Conservation (phyloP, 1,140 invertebrate genomes). For the Diprion similis region DNA sequence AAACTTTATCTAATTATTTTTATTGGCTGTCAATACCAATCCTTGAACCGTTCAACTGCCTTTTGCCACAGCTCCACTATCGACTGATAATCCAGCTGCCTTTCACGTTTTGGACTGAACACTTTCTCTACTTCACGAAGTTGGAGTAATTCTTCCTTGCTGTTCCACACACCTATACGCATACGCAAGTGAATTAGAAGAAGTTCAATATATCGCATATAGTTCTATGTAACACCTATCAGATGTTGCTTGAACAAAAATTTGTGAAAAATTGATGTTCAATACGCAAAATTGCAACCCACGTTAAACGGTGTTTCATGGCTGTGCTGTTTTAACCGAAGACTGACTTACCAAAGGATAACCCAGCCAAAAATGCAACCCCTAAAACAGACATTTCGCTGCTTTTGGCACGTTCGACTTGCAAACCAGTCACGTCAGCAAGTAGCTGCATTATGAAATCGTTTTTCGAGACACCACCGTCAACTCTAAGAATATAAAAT, state of each 20-base stretch:
- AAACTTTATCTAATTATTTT: neutral
- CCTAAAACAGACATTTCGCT: constrained; percentile 82
- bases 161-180: constrained; percentile 74
- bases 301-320: too few species aligned
- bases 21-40: constrained; percentile 66
- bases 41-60: constrained; percentile 71
- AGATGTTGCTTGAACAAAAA: neutral
- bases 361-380: constrained; percentile 81
- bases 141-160: constrained; percentile 69
- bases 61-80: constrained; percentile 69
- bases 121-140: constrained; percentile 67
- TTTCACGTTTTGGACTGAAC: constrained; percentile 67
- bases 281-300: too few species aligned
- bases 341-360: constrained; percentile 69
- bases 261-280: neutral
- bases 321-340: neutral
- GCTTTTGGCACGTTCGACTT: constrained; percentile 73
- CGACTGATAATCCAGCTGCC: constrained; percentile 53
- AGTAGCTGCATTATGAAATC: constrained; percentile 90
- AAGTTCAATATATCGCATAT: neutral
- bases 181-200: constrained; percentile 32
- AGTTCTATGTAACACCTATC: neutral
- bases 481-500: constrained; percentile 69
- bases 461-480: constrained; percentile 93
- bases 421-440: constrained; percentile 77